These are phyloP conservation scores for Troides helena DNA, from an alignment of 2,888 invertebrate genomes.

Conservation along the genomic window DNA sequence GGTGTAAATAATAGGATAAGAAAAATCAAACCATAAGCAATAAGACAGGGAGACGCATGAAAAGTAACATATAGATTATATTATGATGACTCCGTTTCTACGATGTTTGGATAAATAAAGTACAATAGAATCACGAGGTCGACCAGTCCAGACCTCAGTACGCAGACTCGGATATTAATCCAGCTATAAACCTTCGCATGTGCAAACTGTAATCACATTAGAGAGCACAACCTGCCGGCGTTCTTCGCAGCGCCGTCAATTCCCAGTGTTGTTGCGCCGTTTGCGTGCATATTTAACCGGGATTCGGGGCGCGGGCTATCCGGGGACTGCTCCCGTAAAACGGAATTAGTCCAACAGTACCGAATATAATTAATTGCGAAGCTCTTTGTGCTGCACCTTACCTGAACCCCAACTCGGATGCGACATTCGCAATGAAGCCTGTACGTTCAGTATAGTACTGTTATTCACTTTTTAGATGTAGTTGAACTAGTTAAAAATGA, in stretches of 20 bases:
- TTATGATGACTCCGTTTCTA: neutral
- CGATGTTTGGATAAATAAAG: neutral
- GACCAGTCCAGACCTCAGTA: neutral
- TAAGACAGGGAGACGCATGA: no score
- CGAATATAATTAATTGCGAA: constrained; percentile 45
- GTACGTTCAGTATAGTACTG: neutral
- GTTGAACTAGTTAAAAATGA: neutral
- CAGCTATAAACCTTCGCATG: constrained; percentile 25
- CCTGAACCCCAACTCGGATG: constrained; percentile 30
- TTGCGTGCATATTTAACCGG: constrained; percentile 63
- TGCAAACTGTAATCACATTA: constrained; percentile 56
- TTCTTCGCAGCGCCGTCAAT: constrained; percentile 54
- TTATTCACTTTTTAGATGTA: neutral
- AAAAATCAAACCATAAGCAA: no score
- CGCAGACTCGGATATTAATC: constrained; percentile 17
- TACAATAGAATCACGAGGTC: neutral
- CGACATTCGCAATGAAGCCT: constrained; percentile 25
- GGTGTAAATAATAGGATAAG: no score
- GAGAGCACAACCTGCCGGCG: constrained; percentile 48
- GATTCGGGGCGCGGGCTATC: constrained; percentile 39
- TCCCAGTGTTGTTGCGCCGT: constrained; percentile 50
- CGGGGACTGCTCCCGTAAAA: constrained; percentile 36
- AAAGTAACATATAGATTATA: no score
- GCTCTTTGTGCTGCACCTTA: constrained; percentile 38
- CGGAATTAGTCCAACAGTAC: constrained; percentile 45